Evolutionary conservation across 1,140 invertebrate species (phyloP).

Genomic region (Colletes gigas): DNA sequence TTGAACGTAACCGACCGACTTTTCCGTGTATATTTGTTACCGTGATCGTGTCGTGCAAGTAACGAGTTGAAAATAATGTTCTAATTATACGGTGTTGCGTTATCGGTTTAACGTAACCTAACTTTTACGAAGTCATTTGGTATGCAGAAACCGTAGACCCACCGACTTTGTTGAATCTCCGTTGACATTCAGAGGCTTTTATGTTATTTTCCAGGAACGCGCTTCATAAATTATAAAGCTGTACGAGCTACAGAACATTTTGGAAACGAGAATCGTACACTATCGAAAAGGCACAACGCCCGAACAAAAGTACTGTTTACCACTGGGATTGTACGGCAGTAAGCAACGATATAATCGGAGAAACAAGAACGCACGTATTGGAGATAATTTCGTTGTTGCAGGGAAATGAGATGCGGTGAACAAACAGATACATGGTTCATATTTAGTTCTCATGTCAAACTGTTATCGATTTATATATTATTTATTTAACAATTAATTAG

Average conservation of each 20-base stretch:
- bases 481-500: background rate
- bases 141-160: too few species aligned
- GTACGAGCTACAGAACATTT: background rate
- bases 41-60: background rate
- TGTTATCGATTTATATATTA: constrained; percentile 24
- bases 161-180: background rate
- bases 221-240: background rate
- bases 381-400: background rate
- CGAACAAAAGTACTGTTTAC: background rate
- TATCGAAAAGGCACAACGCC: background rate
- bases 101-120: constrained; percentile 20
- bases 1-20: background rate
- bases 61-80: constrained; percentile 12
- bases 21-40: background rate
- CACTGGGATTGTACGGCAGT: constrained; percentile 6
- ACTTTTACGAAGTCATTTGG: background rate
- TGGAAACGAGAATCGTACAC: background rate
- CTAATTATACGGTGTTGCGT: background rate
- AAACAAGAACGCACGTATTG: background rate
- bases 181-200: background rate
- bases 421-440: constrained; percentile 40
- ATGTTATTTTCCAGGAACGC: constrained; percentile 19
- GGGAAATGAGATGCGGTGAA: constrained; percentile 13
- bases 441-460: constrained; percentile 13
- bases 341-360: background rate